These are phyloP conservation scores for Nycticebus coucang DNA, from an alignment of 2,113 vertebrate genomes.

Conservation along the genomic window DNA sequence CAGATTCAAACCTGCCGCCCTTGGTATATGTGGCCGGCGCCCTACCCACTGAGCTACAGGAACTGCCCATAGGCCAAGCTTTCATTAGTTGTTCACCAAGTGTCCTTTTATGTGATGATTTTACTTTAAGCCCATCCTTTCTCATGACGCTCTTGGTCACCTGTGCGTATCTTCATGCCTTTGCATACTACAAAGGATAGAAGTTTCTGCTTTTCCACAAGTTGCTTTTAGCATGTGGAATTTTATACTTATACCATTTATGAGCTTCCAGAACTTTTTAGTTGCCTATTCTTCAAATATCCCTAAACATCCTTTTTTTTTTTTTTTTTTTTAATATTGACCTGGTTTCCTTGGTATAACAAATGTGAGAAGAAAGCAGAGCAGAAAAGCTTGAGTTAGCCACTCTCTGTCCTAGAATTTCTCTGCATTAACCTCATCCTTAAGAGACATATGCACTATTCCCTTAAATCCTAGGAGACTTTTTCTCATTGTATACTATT, in stretches of 20 bases:
- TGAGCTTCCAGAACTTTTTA: conserved; percentile 20
- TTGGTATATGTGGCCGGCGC: too few relatives aligned
- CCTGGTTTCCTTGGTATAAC: conserved; percentile 65
- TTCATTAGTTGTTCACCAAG: conserved; percentile 20
- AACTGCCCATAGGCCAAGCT: too few relatives aligned
- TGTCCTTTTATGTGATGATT: conserved; percentile 57
- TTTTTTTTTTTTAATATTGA: conserved; percentile 57
- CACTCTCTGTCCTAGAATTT: conserved; percentile 39
- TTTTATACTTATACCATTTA: background rate
- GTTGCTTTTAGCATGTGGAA: conserved; percentile 41
- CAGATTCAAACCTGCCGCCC: too few relatives aligned
- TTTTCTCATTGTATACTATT: conserved; percentile 4
- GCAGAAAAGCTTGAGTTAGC: conserved; percentile 48
- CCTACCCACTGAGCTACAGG: too few relatives aligned
- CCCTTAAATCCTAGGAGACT: conserved; percentile 62
- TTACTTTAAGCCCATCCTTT: conserved; percentile 65
- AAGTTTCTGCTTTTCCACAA: conserved; percentile 30
- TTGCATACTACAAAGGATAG: conserved; percentile 57
- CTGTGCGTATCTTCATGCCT: conserved; percentile 59
- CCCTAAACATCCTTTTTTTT: background rate
- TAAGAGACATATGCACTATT: conserved; percentile 45
- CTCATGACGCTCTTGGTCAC: conserved; percentile 74
- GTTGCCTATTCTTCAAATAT: conserved; percentile 61
- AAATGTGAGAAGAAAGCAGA: conserved; percentile 61
- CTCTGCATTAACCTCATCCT: conserved; percentile 72